Evolutionary conservation across 2,888 invertebrate species (phyloP).

Genomic region (Coremacera marginata): DNA sequence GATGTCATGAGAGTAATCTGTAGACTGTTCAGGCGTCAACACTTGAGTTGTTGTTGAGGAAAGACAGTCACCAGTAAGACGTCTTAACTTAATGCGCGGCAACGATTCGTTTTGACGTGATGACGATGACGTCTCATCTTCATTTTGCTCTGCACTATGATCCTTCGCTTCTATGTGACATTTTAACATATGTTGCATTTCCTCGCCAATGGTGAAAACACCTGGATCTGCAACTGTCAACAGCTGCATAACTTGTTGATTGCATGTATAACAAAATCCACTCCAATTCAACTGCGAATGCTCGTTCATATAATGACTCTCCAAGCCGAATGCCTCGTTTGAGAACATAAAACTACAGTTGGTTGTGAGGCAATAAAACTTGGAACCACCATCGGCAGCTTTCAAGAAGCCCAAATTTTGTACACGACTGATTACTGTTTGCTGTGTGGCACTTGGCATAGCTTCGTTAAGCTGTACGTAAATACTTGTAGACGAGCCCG

Average conservation of each 20-base stretch:
- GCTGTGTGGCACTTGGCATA: not conserved
- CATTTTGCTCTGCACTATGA: not conserved
- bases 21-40: not conserved
- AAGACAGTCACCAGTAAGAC: conserved; percentile 59
- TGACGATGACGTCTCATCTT: not conserved
- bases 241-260: conserved; percentile 48
- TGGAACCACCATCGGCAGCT: conserved; percentile 37
- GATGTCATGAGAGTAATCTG: not conserved
- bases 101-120: conserved; percentile 39
- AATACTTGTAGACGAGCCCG: not conserved
- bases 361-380: conserved; percentile 61
- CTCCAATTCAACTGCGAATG: conserved; percentile 71
- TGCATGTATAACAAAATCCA: conserved; percentile 72
- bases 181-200: conserved; percentile 61
- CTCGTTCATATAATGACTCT: conserved; percentile 61
- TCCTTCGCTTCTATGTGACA: conserved; percentile 44
- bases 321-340: conserved; percentile 59
- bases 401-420: conserved; percentile 59
- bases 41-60: conserved; percentile 2
- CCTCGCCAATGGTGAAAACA: conserved; percentile 44
- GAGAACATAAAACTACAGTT: conserved; percentile 63
- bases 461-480: not conserved
- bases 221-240: not conserved
- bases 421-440: conserved; percentile 48
- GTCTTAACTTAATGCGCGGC: conserved; percentile 58